These are phyloP conservation scores for Muscidifurax raptorellus DNA, from an alignment of 1,140 invertebrate genomes.

Conservation along the genomic window DNA sequence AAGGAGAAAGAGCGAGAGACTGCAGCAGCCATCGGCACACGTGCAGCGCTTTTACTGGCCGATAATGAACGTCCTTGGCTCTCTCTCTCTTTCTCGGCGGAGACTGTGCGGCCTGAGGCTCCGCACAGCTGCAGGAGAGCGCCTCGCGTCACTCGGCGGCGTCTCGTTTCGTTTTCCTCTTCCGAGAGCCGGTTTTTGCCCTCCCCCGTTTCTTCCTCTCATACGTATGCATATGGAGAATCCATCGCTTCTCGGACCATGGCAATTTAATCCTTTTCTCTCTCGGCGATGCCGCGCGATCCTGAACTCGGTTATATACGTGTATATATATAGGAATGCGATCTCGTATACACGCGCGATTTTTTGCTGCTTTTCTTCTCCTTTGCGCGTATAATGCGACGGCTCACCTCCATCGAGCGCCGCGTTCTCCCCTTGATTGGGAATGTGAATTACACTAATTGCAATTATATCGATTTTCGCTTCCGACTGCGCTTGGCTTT, in stretches of 20 bases:
- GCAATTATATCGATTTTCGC: neutral
- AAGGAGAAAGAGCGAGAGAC: neutral
- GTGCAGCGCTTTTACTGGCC: neutral
- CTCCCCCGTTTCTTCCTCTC: neutral
- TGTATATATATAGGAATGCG: too few relatives aligned
- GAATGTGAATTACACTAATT: neutral
- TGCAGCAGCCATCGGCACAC: neutral
- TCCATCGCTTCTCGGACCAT: neutral
- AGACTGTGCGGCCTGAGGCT: neutral
- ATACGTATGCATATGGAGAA: neutral
- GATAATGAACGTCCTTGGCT: slow-evolving; percentile 1
- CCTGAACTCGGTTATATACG: too few relatives aligned
- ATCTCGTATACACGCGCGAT: too few relatives aligned
- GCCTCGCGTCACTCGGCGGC: neutral
- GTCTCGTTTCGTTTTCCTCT: neutral
- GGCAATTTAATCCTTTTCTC: neutral
- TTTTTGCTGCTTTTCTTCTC: neutral
- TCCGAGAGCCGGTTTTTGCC: neutral
- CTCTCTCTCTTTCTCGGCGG: neutral
- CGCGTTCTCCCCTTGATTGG: neutral
- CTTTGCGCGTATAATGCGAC: too few relatives aligned
- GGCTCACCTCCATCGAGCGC: too few relatives aligned
- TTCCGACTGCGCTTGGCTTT: neutral
- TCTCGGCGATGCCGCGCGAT: too few relatives aligned
- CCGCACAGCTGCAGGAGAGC: neutral